A percentile compares a stretch with the other conserved stretches of the same genome.
phyloP scores from a whole-genome alignment of 1,140 invertebrate genomes.

The Drosophila oshimai region DNA sequence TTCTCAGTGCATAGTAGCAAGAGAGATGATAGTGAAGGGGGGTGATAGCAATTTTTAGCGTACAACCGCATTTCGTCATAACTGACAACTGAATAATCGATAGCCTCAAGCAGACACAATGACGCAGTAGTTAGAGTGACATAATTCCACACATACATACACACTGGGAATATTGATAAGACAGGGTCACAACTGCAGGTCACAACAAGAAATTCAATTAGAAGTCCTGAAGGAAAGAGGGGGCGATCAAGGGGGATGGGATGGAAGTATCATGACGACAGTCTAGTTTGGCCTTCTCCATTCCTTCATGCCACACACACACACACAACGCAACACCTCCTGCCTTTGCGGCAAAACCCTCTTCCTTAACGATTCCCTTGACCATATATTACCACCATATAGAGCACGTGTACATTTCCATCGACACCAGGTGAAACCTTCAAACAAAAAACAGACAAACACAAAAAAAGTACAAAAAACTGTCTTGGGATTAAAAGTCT shows the following conservation, averaged over 20 bases:
- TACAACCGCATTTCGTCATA: conserved; percentile 71
- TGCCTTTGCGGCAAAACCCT: not conserved
- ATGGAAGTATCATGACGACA: conserved; percentile 37
- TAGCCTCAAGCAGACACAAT: conserved; percentile 66
- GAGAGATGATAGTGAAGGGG: not conserved
- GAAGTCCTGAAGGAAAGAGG: conserved; percentile 42
- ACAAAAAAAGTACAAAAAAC: conserved; percentile 1
- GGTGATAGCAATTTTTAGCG: conserved; percentile 51
- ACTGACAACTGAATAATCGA: conserved; percentile 67
- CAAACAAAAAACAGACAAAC: conserved; percentile 27
- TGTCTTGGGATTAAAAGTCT: not conserved
- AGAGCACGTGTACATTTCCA: conserved; percentile 57
- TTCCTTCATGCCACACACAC: not conserved
- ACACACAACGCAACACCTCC: not conserved
- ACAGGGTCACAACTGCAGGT: conserved; percentile 41
- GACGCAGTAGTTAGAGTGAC: conserved; percentile 74
- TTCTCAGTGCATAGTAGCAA: not conserved
- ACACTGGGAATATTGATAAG: conserved; percentile 44
- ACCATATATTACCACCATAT: conserved; percentile 9
- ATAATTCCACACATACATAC: conserved; percentile 48
- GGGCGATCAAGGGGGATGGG: not conserved
- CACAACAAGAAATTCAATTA: conserved; percentile 69
- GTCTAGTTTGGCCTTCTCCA: conserved; percentile 42
- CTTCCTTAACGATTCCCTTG: conserved; percentile 35
- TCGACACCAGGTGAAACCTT: conserved; percentile 64